These are phyloP conservation scores for Cataglyphis cursor DNA, from an alignment of 2,888 invertebrate species.

Conservation along the genomic window DNA sequence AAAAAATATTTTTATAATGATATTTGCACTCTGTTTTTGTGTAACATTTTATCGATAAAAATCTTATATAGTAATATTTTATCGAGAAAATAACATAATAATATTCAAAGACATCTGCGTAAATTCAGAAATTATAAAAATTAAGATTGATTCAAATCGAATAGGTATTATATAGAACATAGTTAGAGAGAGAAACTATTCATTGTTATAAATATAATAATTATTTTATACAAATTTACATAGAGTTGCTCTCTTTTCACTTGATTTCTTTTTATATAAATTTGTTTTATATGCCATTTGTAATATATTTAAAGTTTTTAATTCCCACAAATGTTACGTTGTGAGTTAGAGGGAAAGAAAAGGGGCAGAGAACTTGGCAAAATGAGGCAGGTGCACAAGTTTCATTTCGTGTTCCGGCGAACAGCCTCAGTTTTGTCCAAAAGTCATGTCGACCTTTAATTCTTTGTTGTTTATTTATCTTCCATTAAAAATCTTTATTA, in stretches of 20 bases:
- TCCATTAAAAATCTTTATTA: neutral
- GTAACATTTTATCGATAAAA: too few species aligned
- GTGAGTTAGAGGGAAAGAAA: conserved; percentile 63
- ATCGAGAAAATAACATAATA: too few species aligned
- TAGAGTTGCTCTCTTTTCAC: neutral
- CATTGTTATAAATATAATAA: neutral
- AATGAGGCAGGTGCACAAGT: conserved; percentile 82
- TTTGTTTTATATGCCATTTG: conserved; percentile 9
- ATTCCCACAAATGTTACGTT: conserved; percentile 67
- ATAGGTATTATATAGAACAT: neutral
- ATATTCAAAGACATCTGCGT: neutral
- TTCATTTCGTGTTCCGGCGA: conserved; percentile 83
- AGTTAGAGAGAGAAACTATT: neutral
- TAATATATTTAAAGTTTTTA: conserved; percentile 22
- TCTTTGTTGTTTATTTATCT: conserved; percentile 63
- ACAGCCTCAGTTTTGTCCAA: conserved; percentile 72
- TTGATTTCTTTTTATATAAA: neutral
- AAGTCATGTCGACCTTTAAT: conserved; percentile 65
- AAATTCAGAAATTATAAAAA: neutral
- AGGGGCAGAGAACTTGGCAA: conserved; percentile 70
- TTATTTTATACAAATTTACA: neutral
- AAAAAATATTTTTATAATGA: too few species aligned
- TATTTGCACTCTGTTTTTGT: too few species aligned
- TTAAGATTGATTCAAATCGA: neutral
- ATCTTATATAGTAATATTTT: too few species aligned